Conservation (phyloP, 2,888 invertebrate species). For the Papilio gigon region DNA sequence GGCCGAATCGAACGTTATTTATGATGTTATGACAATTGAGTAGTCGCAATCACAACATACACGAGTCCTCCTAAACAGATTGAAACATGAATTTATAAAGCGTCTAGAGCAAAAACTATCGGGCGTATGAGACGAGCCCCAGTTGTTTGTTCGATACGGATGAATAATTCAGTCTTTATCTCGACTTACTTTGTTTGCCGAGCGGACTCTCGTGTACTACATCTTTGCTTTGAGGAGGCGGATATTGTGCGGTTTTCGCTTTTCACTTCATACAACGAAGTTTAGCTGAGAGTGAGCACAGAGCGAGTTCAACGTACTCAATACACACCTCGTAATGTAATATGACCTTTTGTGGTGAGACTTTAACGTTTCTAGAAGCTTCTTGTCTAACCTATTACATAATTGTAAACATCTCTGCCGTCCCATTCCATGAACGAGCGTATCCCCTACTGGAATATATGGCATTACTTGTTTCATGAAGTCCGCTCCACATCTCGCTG, state of each 20-base stretch:
- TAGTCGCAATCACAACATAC: not conserved
- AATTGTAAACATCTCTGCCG: too few species aligned
- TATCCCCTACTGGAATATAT: too few species aligned
- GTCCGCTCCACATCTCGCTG: not conserved
- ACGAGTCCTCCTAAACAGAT: conserved; percentile 26
- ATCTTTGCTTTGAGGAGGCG: conserved; percentile 25
- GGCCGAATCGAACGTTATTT: not conserved
- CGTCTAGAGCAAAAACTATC: conserved; percentile 33
- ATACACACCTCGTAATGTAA: not conserved
- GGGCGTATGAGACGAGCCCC: conserved; percentile 24
- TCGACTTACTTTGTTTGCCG: conserved; percentile 32
- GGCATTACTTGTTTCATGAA: too few species aligned
- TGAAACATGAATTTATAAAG: conserved; percentile 41
- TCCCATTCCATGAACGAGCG: too few species aligned
- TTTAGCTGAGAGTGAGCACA: not conserved
- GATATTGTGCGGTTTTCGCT: conserved; percentile 24
- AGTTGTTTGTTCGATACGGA: conserved; percentile 37
- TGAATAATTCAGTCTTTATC: conserved; percentile 39
- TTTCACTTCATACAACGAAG: conserved; percentile 20
- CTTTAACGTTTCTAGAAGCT: too few species aligned
- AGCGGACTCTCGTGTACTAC: conserved; percentile 29
- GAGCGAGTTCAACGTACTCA: not conserved
- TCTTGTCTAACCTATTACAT: too few species aligned
- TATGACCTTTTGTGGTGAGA: not conserved
- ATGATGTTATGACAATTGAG: conserved; percentile 12